Evolutionary conservation across 37 sponge, comb jelly and placozoan species (phyloP).

Genomic region (Cladorhizidae sp.): DNA sequence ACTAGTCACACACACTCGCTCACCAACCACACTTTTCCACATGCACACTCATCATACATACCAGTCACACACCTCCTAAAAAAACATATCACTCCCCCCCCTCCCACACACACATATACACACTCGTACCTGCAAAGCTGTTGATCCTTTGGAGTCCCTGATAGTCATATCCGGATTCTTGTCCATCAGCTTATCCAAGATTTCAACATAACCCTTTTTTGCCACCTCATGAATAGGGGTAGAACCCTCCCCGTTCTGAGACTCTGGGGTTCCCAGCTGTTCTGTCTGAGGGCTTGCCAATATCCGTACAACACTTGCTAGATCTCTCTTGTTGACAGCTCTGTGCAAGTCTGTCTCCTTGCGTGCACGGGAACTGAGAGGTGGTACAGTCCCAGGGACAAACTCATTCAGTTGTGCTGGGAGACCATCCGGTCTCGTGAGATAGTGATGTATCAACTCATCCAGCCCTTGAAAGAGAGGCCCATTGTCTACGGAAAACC

Average conservation of each 20-base stretch:
- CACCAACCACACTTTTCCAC: neutral
- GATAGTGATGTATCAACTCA: conserved; percentile 78
- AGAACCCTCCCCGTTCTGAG: conserved; percentile 72
- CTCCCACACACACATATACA: neutral
- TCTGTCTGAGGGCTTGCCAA: conserved; percentile 6
- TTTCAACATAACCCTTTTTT: conserved; percentile 54
- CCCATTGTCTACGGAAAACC: conserved; percentile 89
- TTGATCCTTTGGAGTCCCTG: conserved; percentile 80
- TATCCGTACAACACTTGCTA: conserved; percentile 28
- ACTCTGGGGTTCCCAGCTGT: conserved; percentile 39
- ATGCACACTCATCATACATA: neutral
- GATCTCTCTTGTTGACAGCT: conserved; percentile 55
- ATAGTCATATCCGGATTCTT: conserved; percentile 75
- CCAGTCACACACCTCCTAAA: no score
- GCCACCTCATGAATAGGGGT: conserved; percentile 81
- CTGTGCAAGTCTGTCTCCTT: conserved; percentile 74
- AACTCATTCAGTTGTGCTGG: conserved; percentile 63
- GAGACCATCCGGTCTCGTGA: conserved; percentile 62
- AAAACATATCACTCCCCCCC: no score
- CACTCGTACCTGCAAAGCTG: conserved; percentile 74
- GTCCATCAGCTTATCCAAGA: conserved; percentile 49
- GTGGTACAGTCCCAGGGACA: conserved; percentile 61
- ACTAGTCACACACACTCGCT: neutral
- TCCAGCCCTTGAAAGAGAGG: conserved; percentile 92
- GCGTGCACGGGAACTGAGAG: conserved; percentile 54